Evolutionary conservation across 2,888 invertebrate species (phyloP).

Genomic region (Noctuana brunneofusca): DNA sequence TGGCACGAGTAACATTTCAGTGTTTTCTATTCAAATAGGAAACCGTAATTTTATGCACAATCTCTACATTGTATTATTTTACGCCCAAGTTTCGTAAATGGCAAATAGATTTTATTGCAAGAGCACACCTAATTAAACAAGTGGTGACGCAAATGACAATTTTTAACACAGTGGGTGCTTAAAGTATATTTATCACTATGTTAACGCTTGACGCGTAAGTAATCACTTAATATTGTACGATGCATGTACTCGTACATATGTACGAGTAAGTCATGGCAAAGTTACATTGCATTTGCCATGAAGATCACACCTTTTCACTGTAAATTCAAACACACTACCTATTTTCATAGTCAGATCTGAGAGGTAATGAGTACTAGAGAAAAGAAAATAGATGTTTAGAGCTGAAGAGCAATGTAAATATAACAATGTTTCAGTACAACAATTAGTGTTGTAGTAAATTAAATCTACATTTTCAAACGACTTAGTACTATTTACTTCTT

Average conservation of each 20-base stretch:
- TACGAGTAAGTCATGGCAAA: constrained; percentile 3
- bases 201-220: constrained; percentile 1
- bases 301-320: constrained; percentile 4
- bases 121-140: no score
- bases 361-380: background rate
- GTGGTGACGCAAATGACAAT: no score
- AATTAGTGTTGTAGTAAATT: no score
- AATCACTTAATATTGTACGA: background rate
- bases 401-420: background rate
- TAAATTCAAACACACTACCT: constrained; percentile 21
- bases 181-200: background rate
- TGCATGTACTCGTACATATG: no score
- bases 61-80: constrained; percentile 11
- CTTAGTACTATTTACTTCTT: no score
- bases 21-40: constrained; percentile 27
- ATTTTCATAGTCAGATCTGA: constrained; percentile 30
- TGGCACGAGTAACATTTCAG: background rate
- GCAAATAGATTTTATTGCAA: background rate
- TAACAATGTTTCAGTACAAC: no score
- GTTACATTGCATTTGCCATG: constrained; percentile 15
- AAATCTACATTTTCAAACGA: no score
- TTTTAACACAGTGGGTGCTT: background rate
- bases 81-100: background rate
- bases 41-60: constrained; percentile 21
- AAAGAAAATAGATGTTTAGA: background rate